Percentiles rank a stretch among this genome's conserved stretches.
phyloP scores from a whole-genome alignment of 2,113 vertebrate species.

The Bubalus kerabau region DNA sequence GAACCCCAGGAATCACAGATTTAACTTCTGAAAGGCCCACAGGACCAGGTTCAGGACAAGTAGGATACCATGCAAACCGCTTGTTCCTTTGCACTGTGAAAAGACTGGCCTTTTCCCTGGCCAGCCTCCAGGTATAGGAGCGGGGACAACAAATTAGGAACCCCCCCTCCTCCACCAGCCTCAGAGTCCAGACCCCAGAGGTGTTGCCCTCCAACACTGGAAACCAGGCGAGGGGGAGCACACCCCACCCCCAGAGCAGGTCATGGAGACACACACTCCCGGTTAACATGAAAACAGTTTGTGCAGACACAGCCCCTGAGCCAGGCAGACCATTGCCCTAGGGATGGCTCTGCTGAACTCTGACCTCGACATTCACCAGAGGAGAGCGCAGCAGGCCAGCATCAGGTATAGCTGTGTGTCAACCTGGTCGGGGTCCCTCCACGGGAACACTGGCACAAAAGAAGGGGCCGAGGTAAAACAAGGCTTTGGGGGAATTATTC shows the following conservation, averaged over 20 bases:
- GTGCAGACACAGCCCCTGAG: background rate
- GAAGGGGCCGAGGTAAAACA: background rate
- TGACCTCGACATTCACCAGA: background rate
- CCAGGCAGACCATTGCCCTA: background rate
- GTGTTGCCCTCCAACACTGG: background rate
- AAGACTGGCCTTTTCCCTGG: background rate
- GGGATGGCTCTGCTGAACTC: background rate
- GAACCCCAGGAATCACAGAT: slow-evolving; percentile 21
- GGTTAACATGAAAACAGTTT: slow-evolving; percentile 7
- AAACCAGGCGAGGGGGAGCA: background rate
- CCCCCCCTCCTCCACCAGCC: background rate
- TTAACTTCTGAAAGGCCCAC: background rate
- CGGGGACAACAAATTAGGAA: background rate
- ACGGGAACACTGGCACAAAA: slow-evolving; percentile 42
- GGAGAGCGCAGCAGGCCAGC: background rate
- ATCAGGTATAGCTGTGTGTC: background rate
- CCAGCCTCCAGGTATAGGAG: background rate
- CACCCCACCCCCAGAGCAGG: background rate
- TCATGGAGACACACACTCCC: background rate
- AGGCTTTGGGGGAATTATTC: background rate
- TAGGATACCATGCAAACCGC: background rate
- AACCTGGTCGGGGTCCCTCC: background rate
- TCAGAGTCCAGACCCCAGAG: background rate
- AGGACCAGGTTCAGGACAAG: slow-evolving; percentile 28
- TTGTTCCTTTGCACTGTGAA: background rate